These are phyloP conservation scores for Lamellibrachia columna DNA, from an alignment of 2,888 invertebrate genomes.

Conservation along the genomic window DNA sequence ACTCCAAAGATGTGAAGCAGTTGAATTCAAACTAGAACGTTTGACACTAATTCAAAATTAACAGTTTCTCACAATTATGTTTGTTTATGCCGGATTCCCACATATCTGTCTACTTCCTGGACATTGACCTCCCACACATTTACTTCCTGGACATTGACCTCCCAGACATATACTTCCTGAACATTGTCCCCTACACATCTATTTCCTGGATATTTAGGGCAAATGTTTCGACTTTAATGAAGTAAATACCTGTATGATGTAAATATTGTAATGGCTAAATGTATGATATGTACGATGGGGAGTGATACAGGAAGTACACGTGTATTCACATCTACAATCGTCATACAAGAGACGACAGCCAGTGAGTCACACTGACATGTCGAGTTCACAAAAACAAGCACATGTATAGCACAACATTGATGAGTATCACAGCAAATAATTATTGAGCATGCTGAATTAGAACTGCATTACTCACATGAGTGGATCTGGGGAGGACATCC, in stretches of 20 bases:
- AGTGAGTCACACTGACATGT: background rate
- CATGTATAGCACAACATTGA: background rate
- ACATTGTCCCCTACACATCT: too few relatives aligned
- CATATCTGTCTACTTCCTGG: too few relatives aligned
- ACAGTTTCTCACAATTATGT: too few relatives aligned
- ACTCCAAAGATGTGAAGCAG: too few relatives aligned
- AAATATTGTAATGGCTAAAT: background rate
- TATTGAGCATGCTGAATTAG: conserved; percentile 5
- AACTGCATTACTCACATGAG: conserved; percentile 2
- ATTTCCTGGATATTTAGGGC: background rate
- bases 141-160: too few relatives aligned
- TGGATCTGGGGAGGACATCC: background rate
- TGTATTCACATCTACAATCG: background rate
- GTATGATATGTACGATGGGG: background rate
- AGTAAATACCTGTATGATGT: background rate
- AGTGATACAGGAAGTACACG: background rate
- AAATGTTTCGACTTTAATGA: background rate
- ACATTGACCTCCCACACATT: too few relatives aligned
- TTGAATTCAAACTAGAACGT: too few relatives aligned
- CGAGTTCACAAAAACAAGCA: conserved; percentile 16
- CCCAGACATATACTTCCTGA: too few relatives aligned
- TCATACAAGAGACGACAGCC: background rate
- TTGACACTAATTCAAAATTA: too few relatives aligned
- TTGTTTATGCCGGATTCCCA: too few relatives aligned
- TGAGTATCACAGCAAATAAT: background rate